Evolutionary conservation across 2,888 invertebrate species (phyloP).

Genomic region (Pyrrhosoma nymphula): DNA sequence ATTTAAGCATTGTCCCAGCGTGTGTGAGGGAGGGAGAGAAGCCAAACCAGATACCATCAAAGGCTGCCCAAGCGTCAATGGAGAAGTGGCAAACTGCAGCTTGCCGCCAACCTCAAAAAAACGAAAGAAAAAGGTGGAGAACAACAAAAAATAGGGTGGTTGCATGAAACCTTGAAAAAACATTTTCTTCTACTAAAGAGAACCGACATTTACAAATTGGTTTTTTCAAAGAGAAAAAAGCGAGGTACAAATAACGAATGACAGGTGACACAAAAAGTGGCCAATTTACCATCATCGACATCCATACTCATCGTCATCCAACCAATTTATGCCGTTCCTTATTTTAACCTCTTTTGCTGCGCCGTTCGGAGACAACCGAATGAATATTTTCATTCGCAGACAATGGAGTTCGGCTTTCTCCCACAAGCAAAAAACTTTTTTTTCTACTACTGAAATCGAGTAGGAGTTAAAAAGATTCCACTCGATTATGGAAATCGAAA

Average conservation of each 20-base stretch:
- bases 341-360: no score
- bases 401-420: no score
- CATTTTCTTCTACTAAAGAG: constrained; percentile 68
- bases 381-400: no score
- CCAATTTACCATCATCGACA: not conserved
- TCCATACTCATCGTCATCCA: no score
- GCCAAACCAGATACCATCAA: constrained; percentile 77
- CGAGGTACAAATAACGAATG: constrained; percentile 67
- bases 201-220: constrained; percentile 52
- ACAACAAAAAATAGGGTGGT: constrained; percentile 47
- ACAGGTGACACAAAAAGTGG: not conserved
- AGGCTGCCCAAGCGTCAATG: constrained; percentile 81
- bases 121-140: constrained; percentile 69
- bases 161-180: constrained; percentile 69
- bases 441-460: no score
- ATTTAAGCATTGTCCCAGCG: constrained; percentile 66
- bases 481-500: no score
- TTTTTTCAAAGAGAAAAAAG: constrained; percentile 69
- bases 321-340: no score
- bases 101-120: constrained; percentile 82
- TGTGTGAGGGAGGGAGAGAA: constrained; percentile 70
- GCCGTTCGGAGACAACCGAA: no score
- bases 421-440: no score
- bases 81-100: constrained; percentile 81
- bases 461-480: no score